A percentile compares a stretch with the other conserved stretches of the same genome.
These are phyloP conservation scores for Thymelicus sylvestris DNA, from an alignment of 2,888 invertebrate genomes.

Conservation along the genomic window DNA sequence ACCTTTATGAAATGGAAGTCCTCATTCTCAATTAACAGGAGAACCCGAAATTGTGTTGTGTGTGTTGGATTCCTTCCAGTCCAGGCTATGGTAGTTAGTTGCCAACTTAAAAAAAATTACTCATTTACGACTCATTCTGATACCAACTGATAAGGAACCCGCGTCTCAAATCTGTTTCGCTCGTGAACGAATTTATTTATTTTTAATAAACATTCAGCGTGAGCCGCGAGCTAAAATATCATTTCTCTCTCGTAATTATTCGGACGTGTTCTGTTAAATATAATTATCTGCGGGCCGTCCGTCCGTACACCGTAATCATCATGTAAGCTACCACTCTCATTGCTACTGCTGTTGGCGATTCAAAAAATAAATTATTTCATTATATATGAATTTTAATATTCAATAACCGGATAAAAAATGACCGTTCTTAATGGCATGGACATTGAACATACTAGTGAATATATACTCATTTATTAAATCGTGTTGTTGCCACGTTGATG, in stretches of 20 bases:
- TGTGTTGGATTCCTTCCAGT: no score
- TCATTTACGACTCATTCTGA: no score
- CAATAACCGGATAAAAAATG: slow-evolving; percentile 36
- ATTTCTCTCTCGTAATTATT: slow-evolving; percentile 50
- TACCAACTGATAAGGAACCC: no score
- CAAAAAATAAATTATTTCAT: slow-evolving; percentile 35
- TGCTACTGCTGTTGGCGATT: slow-evolving; percentile 42
- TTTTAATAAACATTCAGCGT: slow-evolving; percentile 6
- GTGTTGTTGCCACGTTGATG: slow-evolving; percentile 2
- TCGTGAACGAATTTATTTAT: not conserved
- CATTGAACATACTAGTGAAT: slow-evolving; percentile 24
- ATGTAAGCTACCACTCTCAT: slow-evolving; percentile 47
- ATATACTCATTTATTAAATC: slow-evolving; percentile 34
- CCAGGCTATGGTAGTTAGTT: no score
- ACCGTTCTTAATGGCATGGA: slow-evolving; percentile 27
- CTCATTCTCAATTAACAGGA: no score
- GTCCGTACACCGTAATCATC: slow-evolving; percentile 56
- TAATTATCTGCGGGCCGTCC: slow-evolving; percentile 54
- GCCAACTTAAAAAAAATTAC: no score
- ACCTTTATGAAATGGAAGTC: no score
- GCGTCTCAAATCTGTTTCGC: not conserved
- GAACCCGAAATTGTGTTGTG: no score
- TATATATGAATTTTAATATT: slow-evolving; percentile 33
- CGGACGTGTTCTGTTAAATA: slow-evolving; percentile 45
- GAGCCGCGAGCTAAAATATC: slow-evolving; percentile 53